Evolutionary conservation across 2,797 vertebrate genomes (phyloP), one percentile per base, ranked within the genome.

Genomic region (Pyrocephalus nanus): DNA sequence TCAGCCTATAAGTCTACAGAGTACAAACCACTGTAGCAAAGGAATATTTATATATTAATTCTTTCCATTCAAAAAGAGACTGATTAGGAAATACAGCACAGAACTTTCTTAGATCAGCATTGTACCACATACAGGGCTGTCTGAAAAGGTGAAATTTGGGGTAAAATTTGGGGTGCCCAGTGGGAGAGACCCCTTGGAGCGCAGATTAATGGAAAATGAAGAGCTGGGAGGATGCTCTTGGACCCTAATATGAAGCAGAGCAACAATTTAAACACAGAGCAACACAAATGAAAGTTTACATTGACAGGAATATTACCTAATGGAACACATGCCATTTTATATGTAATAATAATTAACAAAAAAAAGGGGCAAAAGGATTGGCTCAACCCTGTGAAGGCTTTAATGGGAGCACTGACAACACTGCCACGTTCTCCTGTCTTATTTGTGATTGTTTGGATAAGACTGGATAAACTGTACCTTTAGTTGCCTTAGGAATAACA

Each of bases 221-320:
- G 76, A 77, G 58, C 29, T 17, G 18, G 18, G 25, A 92, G 86
- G 83, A 79, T 32, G 15, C 72, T 90, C 69, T n/a, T 36, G 72
- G 89, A 85, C 76, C 73, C 81, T 78, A 77, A 87, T 15, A 4
- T 3, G 4, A 88, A 95, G 79, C 88, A 89, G 82, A 69, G 60
- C 62, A 93, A 89, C 42, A 85, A 81, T 69, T 93, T 65, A 80
- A 93, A 86, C 47, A 67, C 65, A 69, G 72, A 74, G 64, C 74
- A 91, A 80, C 83, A 89, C 47, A 96, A 95, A 86, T 36, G 20
- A 50, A 90, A 92, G 45, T 47, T 94, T 51, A 32, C 66, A 80
- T 48, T 83, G 92, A 95, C 94, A 91, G 86, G 88, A 91, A 86
- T 50, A 51, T 86, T 73, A 90, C 69, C 72, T 69, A 45, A 82